These are phyloP conservation scores for Dendropsophus ebraccatus DNA, from an alignment of 2,113 vertebrate species.

Conservation along the genomic window DNA sequence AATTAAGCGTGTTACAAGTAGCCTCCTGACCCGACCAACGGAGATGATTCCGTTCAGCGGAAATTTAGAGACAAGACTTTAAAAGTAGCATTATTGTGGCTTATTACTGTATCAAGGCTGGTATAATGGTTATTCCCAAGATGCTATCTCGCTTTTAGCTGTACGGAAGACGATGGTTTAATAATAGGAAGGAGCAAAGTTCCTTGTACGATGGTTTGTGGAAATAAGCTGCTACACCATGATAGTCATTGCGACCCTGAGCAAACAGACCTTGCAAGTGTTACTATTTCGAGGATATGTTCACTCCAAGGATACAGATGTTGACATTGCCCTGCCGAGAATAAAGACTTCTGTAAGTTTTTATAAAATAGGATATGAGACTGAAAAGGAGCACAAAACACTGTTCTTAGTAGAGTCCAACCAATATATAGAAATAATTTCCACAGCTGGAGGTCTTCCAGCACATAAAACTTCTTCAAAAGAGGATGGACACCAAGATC, in stretches of 20 bases:
- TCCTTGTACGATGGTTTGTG: conserved; percentile 34
- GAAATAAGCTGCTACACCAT: conserved; percentile 55
- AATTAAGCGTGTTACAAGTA: conserved; percentile 32
- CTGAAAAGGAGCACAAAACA: no score
- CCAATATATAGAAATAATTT: no score
- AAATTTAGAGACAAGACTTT: neutral
- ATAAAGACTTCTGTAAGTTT: neutral
- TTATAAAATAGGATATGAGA: neutral
- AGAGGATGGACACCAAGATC: no score
- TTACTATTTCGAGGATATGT: conserved; percentile 60
- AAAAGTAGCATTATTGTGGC: neutral
- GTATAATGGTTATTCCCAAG: conserved; percentile 6
- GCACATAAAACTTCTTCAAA: no score
- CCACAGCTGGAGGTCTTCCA: no score
- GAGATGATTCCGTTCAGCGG: neutral
- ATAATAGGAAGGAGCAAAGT: conserved; percentile 33
- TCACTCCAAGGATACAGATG: neutral
- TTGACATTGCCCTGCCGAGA: neutral
- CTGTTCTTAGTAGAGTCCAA: no score
- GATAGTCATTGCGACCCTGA: conserved; percentile 49
- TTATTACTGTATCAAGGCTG: neutral
- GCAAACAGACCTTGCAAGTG: conserved; percentile 64
- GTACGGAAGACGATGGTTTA: conserved; percentile 32
- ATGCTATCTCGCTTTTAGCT: conserved; percentile 36
- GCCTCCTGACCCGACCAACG: neutral